Conservation (phyloP, 2,113 vertebrate genomes). For the Romanogobio albipinnatus region DNA sequence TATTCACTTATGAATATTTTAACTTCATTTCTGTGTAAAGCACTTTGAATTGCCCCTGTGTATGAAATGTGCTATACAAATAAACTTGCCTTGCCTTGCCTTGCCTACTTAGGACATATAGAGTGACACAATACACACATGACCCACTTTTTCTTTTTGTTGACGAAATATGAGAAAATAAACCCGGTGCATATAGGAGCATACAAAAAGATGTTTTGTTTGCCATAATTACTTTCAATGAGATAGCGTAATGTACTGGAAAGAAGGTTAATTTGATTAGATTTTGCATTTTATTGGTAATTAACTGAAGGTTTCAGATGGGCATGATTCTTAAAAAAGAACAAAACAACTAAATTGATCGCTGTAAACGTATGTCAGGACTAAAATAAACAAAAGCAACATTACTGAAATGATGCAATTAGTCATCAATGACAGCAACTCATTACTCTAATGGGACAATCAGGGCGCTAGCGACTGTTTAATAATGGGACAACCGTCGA, state of each 20-base stretch:
- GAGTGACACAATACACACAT: not conserved
- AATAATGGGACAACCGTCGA: conserved; percentile 49
- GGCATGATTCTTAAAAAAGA: conserved; percentile 57
- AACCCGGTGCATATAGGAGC: conserved; percentile 1
- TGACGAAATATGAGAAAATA: not conserved
- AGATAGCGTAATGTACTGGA: conserved; percentile 72
- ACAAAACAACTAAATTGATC: conserved; percentile 51
- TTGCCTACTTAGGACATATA: conserved; percentile 18
- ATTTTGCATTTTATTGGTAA: conserved; percentile 69
- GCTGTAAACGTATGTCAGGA: conserved; percentile 58
- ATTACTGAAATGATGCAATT: conserved; percentile 75
- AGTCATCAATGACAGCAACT: conserved; percentile 69
- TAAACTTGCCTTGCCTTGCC: too few species aligned
- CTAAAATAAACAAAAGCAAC: conserved; percentile 69
- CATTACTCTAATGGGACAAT: conserved; percentile 78
- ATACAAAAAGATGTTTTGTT: not conserved
- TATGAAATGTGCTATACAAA: too few species aligned
- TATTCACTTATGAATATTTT: too few species aligned
- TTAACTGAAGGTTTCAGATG: conserved; percentile 67
- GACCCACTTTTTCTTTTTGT: not conserved
- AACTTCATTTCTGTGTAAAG: too few species aligned
- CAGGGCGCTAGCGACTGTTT: conserved; percentile 55
- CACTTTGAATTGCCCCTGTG: too few species aligned
- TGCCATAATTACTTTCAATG: conserved; percentile 67
- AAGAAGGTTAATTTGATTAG: conserved; percentile 75